Evolutionary conservation across 2,888 invertebrate genomes (phyloP).

Genomic region (Meiosimyza decipiens): DNA sequence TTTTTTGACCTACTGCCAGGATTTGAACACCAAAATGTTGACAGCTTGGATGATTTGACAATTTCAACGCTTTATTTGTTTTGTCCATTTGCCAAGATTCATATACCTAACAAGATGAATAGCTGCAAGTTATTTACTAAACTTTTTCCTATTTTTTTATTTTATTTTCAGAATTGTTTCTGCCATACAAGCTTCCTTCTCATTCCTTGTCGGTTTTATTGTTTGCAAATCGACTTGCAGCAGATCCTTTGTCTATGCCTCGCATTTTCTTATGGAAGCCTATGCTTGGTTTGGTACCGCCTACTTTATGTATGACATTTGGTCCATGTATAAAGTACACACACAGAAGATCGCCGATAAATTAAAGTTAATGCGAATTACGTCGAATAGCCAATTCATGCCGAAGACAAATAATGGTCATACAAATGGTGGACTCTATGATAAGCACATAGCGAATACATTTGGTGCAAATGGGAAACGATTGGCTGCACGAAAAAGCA

Average conservation of each 20-base stretch:
- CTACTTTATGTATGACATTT: conserved; percentile 83
- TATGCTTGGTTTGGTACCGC: conserved; percentile 85
- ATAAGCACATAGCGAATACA: conserved; percentile 51
- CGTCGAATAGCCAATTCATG: conserved; percentile 46
- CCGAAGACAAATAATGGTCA: conserved; percentile 40
- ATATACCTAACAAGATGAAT: not conserved
- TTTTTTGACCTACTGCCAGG: too few species aligned
- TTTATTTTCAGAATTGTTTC: conserved; percentile 73
- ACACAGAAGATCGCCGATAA: conserved; percentile 66
- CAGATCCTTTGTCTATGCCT: conserved; percentile 75
- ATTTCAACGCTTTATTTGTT: not conserved
- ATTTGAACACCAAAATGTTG: too few species aligned
- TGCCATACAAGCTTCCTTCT: conserved; percentile 77
- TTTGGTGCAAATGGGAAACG: conserved; percentile 42
- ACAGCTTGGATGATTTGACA: too few species aligned
- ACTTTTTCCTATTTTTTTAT: not conserved
- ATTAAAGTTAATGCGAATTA: conserved; percentile 58
- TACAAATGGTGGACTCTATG: conserved; percentile 51
- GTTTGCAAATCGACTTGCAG: conserved; percentile 77
- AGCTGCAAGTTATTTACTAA: not conserved
- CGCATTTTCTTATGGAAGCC: conserved; percentile 79
- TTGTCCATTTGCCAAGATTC: not conserved
- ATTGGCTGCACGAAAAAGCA: not conserved
- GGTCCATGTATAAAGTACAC: conserved; percentile 83
- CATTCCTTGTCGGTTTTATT: conserved; percentile 74